Evolutionary conservation across 2,797 vertebrate genomes (phyloP), one percentile per base, ranked within the genome.

Genomic region (Propithecus deckenii): DNA sequence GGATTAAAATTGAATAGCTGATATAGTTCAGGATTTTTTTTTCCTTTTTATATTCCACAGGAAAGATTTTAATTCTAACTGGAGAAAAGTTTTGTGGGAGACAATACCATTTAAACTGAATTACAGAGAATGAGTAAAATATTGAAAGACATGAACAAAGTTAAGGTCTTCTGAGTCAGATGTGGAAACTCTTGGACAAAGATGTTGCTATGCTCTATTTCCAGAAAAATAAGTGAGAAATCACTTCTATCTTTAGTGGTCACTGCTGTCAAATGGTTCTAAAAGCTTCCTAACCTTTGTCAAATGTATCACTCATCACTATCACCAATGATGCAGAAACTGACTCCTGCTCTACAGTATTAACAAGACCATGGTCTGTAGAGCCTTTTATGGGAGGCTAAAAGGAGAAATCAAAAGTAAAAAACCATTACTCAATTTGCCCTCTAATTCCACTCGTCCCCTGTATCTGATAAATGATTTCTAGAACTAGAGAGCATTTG

Each of bases 211-310:
- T n/a, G 30, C 8, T 96, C 46, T 84, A 41, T 94, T 95, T 95
- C 9, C 35, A 92, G 74, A 76, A 91, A 95, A 85, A 78, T 17
- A 7, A 79, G 5, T 50, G 17, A 32, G 7, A 86, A 95, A 43
- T 1, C 41, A 91, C 7, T 81, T 91, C 28, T 89, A 0, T 91
- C 52, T 76, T 93, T 15, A 55, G 22, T 18, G 75, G 32, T 72
- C 32, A 72, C 35, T 87, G 50, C 43, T 72, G 35, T 85, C 28
- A 94, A 94, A 94, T 86, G 59, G 13, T 74, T 95, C 46, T 86
- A 75, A 96, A 94, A 89, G 17, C 74, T 91, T 72, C 20, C 52
- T 87, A 78, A 81, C 13, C 30, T 92, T 87, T 96, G 57, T 32
- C 83, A 89, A 74, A 69, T 32, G 1, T 41, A 83, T 89, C 25